A percentile compares a stretch with the other conserved stretches of the same genome.
These are phyloP conservation scores for Heliconius erato DNA, from an alignment of 2,888 invertebrate species.

Conservation along the genomic window DNA sequence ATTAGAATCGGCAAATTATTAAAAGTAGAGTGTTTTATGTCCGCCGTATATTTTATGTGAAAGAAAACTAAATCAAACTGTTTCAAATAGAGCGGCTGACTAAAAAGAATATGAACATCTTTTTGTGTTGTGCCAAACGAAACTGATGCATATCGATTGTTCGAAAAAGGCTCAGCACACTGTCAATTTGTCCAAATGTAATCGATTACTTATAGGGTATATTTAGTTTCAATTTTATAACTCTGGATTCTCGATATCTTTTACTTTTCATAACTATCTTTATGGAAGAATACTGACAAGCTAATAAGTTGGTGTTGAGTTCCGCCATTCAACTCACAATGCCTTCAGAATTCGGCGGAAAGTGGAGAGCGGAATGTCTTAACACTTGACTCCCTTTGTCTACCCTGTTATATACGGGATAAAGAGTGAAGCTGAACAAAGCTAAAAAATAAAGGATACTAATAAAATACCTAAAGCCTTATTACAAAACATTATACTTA, in stretches of 20 bases:
- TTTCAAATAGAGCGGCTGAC: constrained; percentile 26
- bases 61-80: constrained; percentile 37
- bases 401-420: no score
- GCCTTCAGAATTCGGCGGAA: no score
- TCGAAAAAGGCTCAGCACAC: background rate
- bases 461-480: no score
- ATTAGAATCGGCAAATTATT: constrained; percentile 83
- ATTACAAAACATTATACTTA: no score
- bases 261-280: no score
- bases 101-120: constrained; percentile 15
- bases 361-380: no score
- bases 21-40: constrained; percentile 75
- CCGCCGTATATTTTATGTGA: constrained; percentile 60
- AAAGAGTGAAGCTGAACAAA: no score
- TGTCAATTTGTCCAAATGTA: constrained; percentile 25
- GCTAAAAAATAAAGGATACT: no score
- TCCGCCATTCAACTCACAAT: no score
- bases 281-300: no score
- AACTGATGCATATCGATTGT: constrained; percentile 12
- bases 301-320: no score
- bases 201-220: constrained; percentile 11
- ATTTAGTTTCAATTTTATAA: background rate
- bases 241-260: background rate
- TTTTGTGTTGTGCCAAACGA: constrained; percentile 9
- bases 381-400: no score